Evolutionary conservation across 92 coral and sea anemone species (phyloP).

Genomic region (Siderastrea radians): DNA sequence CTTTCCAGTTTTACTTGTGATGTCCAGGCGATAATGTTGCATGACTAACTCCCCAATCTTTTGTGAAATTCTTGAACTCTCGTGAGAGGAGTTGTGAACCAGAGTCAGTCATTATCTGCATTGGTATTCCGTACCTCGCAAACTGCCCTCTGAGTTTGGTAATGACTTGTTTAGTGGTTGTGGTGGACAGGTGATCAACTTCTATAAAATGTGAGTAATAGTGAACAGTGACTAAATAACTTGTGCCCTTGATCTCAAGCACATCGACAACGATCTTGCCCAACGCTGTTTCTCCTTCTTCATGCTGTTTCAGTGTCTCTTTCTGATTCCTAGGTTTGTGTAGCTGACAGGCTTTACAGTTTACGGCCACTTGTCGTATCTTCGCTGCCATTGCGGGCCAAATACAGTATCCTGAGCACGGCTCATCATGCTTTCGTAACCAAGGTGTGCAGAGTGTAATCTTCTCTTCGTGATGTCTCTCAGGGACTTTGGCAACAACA

Average conservation of each 20-base stretch:
- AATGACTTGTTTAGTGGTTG: slow-evolving; percentile 4
- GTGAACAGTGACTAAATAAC: slow-evolving; percentile 1
- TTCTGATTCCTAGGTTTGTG: slow-evolving; percentile 29
- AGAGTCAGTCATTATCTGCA: slow-evolving; percentile 11
- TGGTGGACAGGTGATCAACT: slow-evolving; percentile 20
- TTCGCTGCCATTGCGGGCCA: slow-evolving; percentile 66
- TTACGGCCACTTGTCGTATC: slow-evolving; percentile 42
- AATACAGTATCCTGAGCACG: slow-evolving; percentile 60
- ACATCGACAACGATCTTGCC: no score
- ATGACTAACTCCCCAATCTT: no score
- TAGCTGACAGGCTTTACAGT: slow-evolving; percentile 50
- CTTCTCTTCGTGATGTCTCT: slow-evolving; percentile 45
- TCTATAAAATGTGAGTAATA: slow-evolving; percentile 34
- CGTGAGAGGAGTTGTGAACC: slow-evolving; percentile 16
- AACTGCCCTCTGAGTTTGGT: slow-evolving; percentile 25
- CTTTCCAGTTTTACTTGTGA: no score
- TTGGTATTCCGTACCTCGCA: slow-evolving; percentile 48
- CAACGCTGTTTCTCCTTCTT: slow-evolving; percentile 20
- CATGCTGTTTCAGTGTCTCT: slow-evolving; percentile 61
- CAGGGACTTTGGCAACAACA: slow-evolving; percentile 41
- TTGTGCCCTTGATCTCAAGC: no score
- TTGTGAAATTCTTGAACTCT: neutral
- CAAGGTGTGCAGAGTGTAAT: slow-evolving; percentile 44
- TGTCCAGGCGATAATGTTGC: no score
- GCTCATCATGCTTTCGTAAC: slow-evolving; percentile 38